phyloP scores from a whole-genome alignment of 2,113 vertebrate genomes.

The Elephas maximus region DNA sequence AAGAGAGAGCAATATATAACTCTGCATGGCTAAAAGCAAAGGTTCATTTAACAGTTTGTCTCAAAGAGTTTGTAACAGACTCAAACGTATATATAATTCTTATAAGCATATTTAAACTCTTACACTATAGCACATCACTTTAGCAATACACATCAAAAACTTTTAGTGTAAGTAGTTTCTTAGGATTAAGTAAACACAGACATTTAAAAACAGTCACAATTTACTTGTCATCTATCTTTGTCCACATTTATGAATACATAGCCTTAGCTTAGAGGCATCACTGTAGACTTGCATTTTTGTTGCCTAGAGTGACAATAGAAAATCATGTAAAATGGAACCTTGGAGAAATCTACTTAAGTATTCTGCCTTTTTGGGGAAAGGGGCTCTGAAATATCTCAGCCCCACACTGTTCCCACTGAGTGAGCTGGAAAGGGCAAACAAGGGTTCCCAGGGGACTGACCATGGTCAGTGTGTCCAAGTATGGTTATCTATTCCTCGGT shows the following conservation, averaged over 20 bases:
- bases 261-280: background rate
- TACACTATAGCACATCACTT: background rate
- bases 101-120: slow-evolving; percentile 23
- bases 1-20: background rate
- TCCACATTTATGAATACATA: background rate
- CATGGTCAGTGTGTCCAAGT: background rate
- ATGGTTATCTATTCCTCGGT: background rate
- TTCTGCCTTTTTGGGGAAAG: background rate
- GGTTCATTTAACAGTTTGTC: background rate
- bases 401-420: background rate
- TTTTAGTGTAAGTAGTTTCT: background rate
- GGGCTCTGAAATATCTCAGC: background rate
- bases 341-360: background rate
- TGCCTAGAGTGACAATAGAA: background rate
- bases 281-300: background rate
- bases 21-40: background rate
- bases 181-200: background rate
- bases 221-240: background rate
- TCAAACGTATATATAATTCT: background rate
- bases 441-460: background rate
- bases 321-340: background rate
- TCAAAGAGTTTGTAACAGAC: background rate
- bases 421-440: background rate
- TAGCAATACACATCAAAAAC: background rate
- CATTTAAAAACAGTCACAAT: background rate